These are phyloP conservation scores for Trachelus stipa DNA, from an alignment of 2,888 invertebrate genomes.

Conservation along the genomic window DNA sequence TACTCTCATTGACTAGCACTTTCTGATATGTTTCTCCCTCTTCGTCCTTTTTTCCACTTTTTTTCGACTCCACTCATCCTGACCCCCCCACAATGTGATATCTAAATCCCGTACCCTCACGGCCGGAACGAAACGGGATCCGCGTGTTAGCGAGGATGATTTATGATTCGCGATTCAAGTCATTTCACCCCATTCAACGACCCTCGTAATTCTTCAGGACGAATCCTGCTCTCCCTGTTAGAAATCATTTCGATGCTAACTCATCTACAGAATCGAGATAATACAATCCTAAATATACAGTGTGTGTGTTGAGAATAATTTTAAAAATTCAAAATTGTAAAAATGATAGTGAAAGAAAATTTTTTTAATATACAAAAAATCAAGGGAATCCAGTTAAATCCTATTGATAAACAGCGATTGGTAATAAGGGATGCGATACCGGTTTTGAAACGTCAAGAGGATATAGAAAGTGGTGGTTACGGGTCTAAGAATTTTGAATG, in stretches of 20 bases:
- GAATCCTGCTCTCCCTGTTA: neutral
- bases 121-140: constrained; percentile 49
- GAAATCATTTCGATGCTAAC: neutral
- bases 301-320: neutral
- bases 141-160: constrained; percentile 48
- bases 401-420: neutral
- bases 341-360: neutral
- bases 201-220: neutral
- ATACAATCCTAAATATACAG: neutral
- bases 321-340: neutral
- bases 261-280: neutral
- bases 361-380: neutral
- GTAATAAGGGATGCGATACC: neutral
- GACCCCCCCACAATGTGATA: constrained; percentile 41
- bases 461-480: neutral
- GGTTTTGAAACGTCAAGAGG: neutral
- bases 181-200: neutral
- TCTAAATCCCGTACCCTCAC: constrained; percentile 46
- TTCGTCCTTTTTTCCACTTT: constrained; percentile 13
- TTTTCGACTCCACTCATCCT: constrained; percentile 20
- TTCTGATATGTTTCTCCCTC: constrained; percentile 10
- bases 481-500: neutral
- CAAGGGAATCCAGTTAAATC: neutral
- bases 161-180: constrained; percentile 41
- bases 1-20: constrained; percentile 22